Conservation (phyloP, 2,888 invertebrate species). For the Mylabris sibirica region DNA sequence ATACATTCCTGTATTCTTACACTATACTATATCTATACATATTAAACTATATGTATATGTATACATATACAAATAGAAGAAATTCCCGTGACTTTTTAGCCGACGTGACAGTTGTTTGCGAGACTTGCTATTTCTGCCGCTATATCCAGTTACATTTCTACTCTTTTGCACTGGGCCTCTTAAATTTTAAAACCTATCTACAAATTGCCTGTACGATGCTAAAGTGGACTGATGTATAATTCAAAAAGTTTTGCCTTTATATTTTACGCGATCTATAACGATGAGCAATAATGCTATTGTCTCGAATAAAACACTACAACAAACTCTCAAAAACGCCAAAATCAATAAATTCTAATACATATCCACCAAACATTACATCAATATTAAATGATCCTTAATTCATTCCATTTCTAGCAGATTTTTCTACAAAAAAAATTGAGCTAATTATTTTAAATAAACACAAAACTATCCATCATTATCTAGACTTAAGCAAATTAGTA, state of each 20-base stretch:
- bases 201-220: constrained; percentile 50
- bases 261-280: constrained; percentile 38
- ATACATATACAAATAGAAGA: background rate
- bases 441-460: background rate
- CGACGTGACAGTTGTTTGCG: constrained; percentile 55
- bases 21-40: constrained; percentile 15
- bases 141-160: constrained; percentile 37
- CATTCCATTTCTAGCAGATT: too few species aligned
- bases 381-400: too few species aligned
- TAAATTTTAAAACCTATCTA: constrained; percentile 56
- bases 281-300: constrained; percentile 36
- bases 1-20: constrained; percentile 22
- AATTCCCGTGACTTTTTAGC: constrained; percentile 41
- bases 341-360: background rate
- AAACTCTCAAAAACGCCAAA: constrained; percentile 18
- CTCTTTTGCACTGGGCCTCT: constrained; percentile 49
- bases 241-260: constrained; percentile 35
- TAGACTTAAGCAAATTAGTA: background rate
- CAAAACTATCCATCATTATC: background rate
- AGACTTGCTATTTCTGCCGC: constrained; percentile 29
- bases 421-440: too few species aligned
- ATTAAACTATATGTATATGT: background rate
- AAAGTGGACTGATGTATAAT: constrained; percentile 47
- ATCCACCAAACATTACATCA: background rate
- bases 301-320: constrained; percentile 26